Base-by-base conservation (phyloP, 1,140 invertebrate genomes). In the Hesperophylax magnus region DNA sequence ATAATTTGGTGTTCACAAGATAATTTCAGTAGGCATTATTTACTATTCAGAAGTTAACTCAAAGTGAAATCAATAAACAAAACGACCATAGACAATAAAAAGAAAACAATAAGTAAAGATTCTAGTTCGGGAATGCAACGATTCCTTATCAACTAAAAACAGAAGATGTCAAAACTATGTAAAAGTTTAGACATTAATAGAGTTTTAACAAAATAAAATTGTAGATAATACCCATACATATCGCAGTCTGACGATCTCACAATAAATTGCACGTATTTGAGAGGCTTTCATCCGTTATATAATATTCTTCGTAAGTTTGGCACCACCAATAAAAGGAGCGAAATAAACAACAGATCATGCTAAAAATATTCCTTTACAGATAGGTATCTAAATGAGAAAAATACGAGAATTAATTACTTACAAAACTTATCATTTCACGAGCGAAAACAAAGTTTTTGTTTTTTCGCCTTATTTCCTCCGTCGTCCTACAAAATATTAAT, bases 231-330 rank as follows among this genome's bases (percentile, higher is more conserved):
- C 69, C 69, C 52, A 78, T 77, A 77, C 52, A 74, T 24, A 80
- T 75, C 58, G 78, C 78, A 72, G 67, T 81, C 58, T 65, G 54
- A 74, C 67, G 75, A 63, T 82, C 74, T 79, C 72, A 77, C 71
- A 71, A 60, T 76, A 27, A 79, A 82, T 82, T 79, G 78, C 81
- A 82, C 77, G 58, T 79, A 67, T 52, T 77, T 56, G n/a, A 47
- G 71, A 72, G 61, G 61, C 79, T 34, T 67, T 67, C n/a, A 47
- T 79, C 60, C 31, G 69, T 31, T 54, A 47, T 54, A 61, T n/a
- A 74, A 60, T n/a, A 34, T 31, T 56, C 56, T 52, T 11, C n/a
- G 54, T 39, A 60, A 71, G 56, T 79, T 79, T 79, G 78, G 78
- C 78, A 79, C 78, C 78, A 72, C 69, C 69, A 72, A 74, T 75